Evolutionary conservation across 2,888 invertebrate species (phyloP).

Genomic region (Brachyptera risi): DNA sequence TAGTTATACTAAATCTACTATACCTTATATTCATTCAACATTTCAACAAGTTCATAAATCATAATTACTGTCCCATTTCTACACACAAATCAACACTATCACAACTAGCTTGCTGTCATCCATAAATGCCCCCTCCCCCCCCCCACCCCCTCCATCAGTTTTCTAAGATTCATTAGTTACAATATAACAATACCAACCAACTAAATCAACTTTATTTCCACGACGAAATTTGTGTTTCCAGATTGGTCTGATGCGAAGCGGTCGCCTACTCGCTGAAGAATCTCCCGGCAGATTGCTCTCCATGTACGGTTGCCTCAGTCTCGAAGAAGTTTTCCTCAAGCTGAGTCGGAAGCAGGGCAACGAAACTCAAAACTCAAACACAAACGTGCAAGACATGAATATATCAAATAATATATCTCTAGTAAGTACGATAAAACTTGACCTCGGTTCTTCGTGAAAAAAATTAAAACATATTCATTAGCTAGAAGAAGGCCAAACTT

Average conservation of each 20-base stretch:
- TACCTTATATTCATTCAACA: too few relatives aligned
- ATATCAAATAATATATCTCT: constrained; percentile 74
- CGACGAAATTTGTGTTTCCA: constrained; percentile 46
- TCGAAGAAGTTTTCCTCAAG: constrained; percentile 92
- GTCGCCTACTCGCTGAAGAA: constrained; percentile 85
- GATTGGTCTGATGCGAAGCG: constrained; percentile 94
- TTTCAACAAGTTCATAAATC: too few relatives aligned
- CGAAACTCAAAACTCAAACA: constrained; percentile 31
- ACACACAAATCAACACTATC: too few relatives aligned
- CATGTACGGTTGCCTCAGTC: constrained; percentile 75
- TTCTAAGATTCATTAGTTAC: background rate
- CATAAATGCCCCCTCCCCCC: too few relatives aligned
- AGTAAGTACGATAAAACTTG: constrained; percentile 42
- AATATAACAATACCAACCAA: too few relatives aligned
- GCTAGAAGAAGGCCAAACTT: constrained; percentile 78
- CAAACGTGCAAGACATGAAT: constrained; percentile 51
- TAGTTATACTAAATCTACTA: too few relatives aligned
- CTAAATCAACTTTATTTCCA: too few relatives aligned
- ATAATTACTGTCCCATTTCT: too few relatives aligned
- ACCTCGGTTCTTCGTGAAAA: constrained; percentile 76
- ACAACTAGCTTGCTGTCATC: too few relatives aligned
- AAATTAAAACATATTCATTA: constrained; percentile 79
- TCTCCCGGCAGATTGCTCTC: constrained; percentile 78
- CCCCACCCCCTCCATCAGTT: too few relatives aligned
- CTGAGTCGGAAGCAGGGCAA: constrained; percentile 70